Base-by-base conservation (phyloP, 2,888 invertebrate genomes). In the Anarsia innoxiella region DNA sequence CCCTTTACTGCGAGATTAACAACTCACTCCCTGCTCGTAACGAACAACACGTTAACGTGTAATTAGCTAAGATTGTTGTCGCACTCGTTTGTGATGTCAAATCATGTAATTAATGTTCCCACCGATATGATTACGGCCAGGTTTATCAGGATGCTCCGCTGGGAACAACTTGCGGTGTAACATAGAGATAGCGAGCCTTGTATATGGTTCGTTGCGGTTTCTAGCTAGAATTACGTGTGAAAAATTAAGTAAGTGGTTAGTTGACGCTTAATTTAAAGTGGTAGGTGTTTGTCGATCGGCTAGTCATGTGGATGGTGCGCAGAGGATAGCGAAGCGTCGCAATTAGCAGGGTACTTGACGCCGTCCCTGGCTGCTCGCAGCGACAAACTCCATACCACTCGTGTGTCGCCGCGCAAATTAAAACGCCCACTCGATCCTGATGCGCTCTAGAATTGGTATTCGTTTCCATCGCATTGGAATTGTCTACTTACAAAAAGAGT, bases 321-420 rank as follows among this genome's bases (percentile, higher is more conserved):
- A 28, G 28, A 10, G 40, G 34, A 37, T 30, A 33, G 38, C 38
- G 56, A 64, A 65, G 66, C 70, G 66, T 62, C 72, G 83, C 83
- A 83, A 83, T 83, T 83, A 84, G 83, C 79, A 77, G 66, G 69
- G 63, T 65, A 73, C 82, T 84, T 70, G 75, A 82, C 72, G 61
- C 66, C 41, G 37, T 14, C 27, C 13, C 64, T 59, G 66, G 65
- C 59, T 58, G 49, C 63, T 67, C 66, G 62, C 74, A 70, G 60
- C 67, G 59, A 67, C n/a, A n/a, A n/a, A n/a, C n/a, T n/a, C n/a
- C n/a, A 67, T 58, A 61, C 74, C 78, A 77, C 80, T 83, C 66
- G 66, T 77, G 70, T 82, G 80, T 78, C 83, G 79, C 75, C 75
- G 73, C 75, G 77, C 79, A 83, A 84, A 83, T 83, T 84, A 82